Conservation (phyloP, 2,113 vertebrate species). For the Halichoerus grypus region DNA sequence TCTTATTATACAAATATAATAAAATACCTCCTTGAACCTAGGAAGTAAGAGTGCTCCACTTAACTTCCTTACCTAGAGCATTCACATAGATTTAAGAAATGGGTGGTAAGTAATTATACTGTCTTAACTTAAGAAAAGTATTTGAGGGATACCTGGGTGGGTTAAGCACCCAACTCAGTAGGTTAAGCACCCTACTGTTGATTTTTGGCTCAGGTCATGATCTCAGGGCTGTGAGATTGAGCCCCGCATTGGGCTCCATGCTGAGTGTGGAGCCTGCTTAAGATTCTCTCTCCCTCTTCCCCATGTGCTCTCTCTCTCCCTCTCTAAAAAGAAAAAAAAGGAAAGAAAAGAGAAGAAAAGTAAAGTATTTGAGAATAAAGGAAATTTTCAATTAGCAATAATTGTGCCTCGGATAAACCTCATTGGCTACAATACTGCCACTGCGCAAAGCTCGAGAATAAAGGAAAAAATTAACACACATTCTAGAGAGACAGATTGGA, state of each 20-base stretch:
- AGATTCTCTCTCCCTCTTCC: too few species aligned
- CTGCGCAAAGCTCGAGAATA: not conserved
- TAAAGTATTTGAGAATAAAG: not conserved
- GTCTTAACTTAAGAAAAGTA: not conserved
- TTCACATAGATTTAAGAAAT: not conserved
- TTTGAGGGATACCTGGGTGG: not conserved
- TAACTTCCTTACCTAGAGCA: not conserved
- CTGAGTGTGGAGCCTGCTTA: too few species aligned
- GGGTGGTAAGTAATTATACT: not conserved
- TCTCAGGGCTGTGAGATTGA: too few species aligned
- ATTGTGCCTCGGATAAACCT: too few species aligned
- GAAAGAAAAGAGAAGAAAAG: too few species aligned
- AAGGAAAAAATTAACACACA: not conserved
- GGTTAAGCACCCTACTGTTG: too few species aligned
- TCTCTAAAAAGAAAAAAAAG: too few species aligned
- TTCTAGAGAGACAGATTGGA: not conserved
- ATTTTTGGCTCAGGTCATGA: too few species aligned
- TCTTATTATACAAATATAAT: not conserved
- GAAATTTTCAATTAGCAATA: not conserved
- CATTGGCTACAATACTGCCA: too few species aligned
- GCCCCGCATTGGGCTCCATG: too few species aligned
- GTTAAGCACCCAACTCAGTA: too few species aligned
- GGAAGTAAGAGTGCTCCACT: not conserved
- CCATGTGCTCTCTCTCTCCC: too few species aligned
- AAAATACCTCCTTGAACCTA: constrained; percentile 23